These are phyloP conservation scores for Drosophila cracens DNA, from an alignment of 2,888 invertebrate species.

Conservation along the genomic window DNA sequence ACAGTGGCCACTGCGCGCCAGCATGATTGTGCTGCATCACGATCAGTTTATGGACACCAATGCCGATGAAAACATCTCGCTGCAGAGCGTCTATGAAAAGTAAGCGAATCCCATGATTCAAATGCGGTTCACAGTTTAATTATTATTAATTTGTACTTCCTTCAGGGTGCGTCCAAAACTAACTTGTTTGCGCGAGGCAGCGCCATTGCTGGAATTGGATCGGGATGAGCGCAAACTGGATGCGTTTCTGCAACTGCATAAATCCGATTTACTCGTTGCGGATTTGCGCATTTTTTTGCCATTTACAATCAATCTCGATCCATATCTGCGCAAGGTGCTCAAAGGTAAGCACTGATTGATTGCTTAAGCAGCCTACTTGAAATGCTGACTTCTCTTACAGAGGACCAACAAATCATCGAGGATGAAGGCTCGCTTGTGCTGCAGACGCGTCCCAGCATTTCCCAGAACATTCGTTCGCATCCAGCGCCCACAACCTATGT, in stretches of 20 bases:
- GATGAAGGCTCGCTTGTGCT: conserved; percentile 86
- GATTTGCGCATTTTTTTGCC: conserved; percentile 98
- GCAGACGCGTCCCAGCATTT: conserved; percentile 82
- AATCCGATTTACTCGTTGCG: conserved; percentile 92
- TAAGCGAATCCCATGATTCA: conserved; percentile 85
- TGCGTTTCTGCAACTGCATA: conserved; percentile 95
- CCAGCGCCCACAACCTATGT: conserved; percentile 77
- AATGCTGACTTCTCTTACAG: conserved; percentile 80
- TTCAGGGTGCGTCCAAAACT: conserved; percentile 92
- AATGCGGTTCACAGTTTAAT: background rate
- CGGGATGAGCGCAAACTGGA: conserved; percentile 97
- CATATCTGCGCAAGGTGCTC: conserved; percentile 98
- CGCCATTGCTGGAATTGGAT: conserved; percentile 95
- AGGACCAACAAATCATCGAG: conserved; percentile 89
- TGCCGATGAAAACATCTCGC: conserved; percentile 92
- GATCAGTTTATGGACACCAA: conserved; percentile 93
- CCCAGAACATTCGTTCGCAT: conserved; percentile 76
- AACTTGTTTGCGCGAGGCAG: conserved; percentile 93
- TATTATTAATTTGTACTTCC: background rate
- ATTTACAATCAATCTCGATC: conserved; percentile 99
- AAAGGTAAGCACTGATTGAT: conserved; percentile 89
- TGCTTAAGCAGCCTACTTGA: background rate
- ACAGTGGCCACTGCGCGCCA: conserved; percentile 99
- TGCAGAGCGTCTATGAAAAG: conserved; percentile 97
- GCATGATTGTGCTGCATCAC: conserved; percentile 98